Conservation (phyloP, 2,113 vertebrate genomes). For the Plecotus auritus region DNA sequence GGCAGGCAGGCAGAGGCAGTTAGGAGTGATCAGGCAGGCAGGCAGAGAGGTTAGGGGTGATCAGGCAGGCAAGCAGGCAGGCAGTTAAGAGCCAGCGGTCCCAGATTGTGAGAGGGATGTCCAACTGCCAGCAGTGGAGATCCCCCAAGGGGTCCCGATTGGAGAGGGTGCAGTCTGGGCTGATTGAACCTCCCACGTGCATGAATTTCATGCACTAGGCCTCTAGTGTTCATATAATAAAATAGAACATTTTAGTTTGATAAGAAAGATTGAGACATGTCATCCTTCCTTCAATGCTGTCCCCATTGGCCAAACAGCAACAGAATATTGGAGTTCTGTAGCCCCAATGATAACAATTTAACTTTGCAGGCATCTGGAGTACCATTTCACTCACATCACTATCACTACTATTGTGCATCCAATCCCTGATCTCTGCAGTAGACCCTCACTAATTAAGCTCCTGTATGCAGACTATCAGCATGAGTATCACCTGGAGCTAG, state of each 20-base stretch:
- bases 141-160: no score
- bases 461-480: neutral
- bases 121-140: no score
- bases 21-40: no score
- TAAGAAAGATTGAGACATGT: neutral
- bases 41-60: no score
- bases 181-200: no score
- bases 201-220: no score
- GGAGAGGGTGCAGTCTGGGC: no score
- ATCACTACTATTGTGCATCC: neutral
- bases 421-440: neutral
- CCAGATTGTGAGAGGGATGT: no score
- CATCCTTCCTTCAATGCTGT: neutral
- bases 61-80: no score
- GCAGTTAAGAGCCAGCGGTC: no score
- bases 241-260: neutral
- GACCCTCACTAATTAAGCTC: neutral
- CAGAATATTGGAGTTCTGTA: neutral
- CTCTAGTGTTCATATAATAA: neutral
- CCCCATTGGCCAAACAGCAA: neutral
- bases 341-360: neutral
- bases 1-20: no score
- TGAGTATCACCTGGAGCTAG: neutral
- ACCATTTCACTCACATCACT: no score
- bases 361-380: neutral